phyloP scores from a whole-genome alignment of 2,888 invertebrate species.

The Tipula unca region DNA sequence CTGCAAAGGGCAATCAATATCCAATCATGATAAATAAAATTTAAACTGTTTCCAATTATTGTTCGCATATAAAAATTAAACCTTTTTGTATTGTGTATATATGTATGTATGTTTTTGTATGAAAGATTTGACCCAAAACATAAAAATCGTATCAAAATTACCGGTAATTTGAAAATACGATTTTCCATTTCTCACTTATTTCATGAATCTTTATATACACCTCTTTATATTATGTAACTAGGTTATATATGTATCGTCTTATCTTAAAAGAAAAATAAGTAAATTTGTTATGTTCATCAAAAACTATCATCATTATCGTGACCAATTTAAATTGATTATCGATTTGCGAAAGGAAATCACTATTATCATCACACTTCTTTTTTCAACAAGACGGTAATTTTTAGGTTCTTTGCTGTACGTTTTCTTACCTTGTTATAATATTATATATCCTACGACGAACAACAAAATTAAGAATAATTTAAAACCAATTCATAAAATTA shows the following conservation, averaged over 20 bases:
- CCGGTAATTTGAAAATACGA: neutral
- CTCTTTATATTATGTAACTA: neutral
- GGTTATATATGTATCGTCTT: neutral
- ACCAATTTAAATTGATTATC: neutral
- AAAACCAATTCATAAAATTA: neutral
- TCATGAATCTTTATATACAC: neutral
- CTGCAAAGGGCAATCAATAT: neutral
- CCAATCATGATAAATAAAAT: neutral
- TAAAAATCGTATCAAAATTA: neutral
- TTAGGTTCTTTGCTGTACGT: neutral
- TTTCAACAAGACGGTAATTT: neutral
- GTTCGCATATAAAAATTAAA: neutral
- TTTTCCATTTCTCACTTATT: neutral
- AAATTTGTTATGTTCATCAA: neutral
- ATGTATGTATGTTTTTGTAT: too few relatives aligned
- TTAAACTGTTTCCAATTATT: neutral
- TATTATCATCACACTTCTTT: neutral
- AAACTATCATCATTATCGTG: neutral
- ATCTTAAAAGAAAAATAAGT: neutral
- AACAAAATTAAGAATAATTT: neutral
- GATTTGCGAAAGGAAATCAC: neutral
- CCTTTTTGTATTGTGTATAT: too few relatives aligned
- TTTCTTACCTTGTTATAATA: neutral
- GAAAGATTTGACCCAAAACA: neutral
- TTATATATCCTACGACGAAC: neutral